A percentile compares a stretch with the other conserved stretches of the same genome.
phyloP scores from a whole-genome alignment of 2,797 vertebrate species.

The Acanthurus lineatus region DNA sequence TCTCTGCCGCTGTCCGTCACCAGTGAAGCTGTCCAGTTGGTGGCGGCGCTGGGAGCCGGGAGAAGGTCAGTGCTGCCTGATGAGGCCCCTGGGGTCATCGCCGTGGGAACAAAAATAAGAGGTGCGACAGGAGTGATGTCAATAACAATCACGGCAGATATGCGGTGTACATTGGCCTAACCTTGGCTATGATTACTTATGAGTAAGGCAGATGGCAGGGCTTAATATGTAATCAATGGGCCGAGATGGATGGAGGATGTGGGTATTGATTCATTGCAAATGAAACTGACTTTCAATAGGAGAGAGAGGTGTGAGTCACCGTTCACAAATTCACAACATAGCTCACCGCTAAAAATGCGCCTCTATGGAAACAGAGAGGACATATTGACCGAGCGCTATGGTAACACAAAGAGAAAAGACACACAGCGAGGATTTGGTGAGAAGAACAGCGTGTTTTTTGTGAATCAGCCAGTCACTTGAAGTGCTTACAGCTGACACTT shows the following conservation, averaged over 20 bases:
- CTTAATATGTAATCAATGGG: conserved; percentile 80
- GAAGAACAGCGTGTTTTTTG: neutral
- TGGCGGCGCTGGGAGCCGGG: conserved; percentile 88
- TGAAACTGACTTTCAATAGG: conserved; percentile 73
- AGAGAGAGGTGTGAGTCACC: conserved; percentile 46
- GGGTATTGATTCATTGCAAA: conserved; percentile 77
- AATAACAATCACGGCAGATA: conserved; percentile 66
- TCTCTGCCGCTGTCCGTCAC: conserved; percentile 91
- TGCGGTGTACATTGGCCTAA: conserved; percentile 56
- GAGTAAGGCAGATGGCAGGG: conserved; percentile 68
- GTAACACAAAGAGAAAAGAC: conserved; percentile 34
- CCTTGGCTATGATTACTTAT: conserved; percentile 78
- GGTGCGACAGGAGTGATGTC: conserved; percentile 61
- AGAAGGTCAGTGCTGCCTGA: conserved; percentile 95
- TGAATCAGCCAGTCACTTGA: conserved; percentile 16
- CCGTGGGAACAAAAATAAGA: conserved; percentile 46
- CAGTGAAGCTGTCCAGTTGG: conserved; percentile 94
- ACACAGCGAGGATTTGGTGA: neutral
- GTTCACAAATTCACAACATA: conserved; percentile 38
- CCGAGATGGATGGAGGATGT: conserved; percentile 67
- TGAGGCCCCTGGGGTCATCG: conserved; percentile 88
- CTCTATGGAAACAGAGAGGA: conserved; percentile 43
- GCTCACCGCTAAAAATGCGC: conserved; percentile 28
- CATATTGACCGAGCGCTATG: conserved; percentile 18
- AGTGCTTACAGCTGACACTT: conserved; percentile 40